These are phyloP conservation scores for Drosophila lacicola DNA, from an alignment of 2,888 invertebrate species.

Conservation along the genomic window DNA sequence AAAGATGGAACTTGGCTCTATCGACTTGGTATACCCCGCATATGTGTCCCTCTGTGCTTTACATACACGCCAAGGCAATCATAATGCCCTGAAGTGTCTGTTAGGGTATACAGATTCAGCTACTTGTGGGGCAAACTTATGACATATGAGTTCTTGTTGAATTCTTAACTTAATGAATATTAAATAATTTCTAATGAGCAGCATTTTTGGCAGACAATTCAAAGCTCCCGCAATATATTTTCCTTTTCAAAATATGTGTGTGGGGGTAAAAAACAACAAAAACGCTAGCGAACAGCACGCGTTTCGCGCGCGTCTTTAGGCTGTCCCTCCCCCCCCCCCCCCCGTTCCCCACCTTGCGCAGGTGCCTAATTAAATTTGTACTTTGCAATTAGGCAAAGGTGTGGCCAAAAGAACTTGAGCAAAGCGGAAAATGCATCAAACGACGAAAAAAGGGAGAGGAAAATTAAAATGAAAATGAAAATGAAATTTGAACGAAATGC, in stretches of 20 bases:
- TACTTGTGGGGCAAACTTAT: not conserved
- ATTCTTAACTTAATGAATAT: not conserved
- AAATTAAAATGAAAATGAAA: constrained; percentile 41
- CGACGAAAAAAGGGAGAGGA: constrained; percentile 19
- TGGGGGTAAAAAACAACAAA: not conserved
- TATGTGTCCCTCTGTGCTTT: no score
- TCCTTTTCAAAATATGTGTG: no score
- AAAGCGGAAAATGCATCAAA: constrained; percentile 33
- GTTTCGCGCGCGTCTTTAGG: not conserved
- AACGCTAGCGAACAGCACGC: not conserved
- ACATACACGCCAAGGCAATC: no score
- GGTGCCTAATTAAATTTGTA: constrained; percentile 65
- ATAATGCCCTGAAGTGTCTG: no score
- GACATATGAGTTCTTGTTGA: not conserved
- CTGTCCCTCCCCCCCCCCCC: not conserved
- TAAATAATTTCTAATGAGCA: not conserved
- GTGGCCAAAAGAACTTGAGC: constrained; percentile 18
- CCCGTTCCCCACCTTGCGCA: not conserved
- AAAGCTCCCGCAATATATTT: not conserved
- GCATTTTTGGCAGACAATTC: not conserved
- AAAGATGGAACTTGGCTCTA: no score
- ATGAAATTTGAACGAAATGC: constrained; percentile 39
- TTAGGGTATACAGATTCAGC: not conserved
- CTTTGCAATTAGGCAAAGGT: constrained; percentile 54
- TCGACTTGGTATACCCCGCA: no score